These are phyloP conservation scores for Drosophila tripunctata DNA, from an alignment of 2,888 invertebrate species.

Conservation along the genomic window DNA sequence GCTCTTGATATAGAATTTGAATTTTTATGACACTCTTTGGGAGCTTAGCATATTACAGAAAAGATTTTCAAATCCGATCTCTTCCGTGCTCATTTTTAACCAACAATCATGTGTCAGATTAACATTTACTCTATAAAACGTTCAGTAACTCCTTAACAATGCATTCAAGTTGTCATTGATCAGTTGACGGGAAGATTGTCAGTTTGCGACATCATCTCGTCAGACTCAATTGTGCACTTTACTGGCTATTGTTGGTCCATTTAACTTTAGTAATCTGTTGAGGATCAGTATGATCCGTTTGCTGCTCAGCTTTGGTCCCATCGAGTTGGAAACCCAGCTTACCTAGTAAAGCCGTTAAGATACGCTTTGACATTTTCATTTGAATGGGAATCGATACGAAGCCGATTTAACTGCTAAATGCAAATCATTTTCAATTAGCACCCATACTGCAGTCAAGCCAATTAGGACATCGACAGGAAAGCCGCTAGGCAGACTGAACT, in stretches of 20 bases:
- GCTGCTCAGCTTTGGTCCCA: neutral
- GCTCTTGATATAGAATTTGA: too few relatives aligned
- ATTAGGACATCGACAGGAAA: slow-evolving; percentile 43
- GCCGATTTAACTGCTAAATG: slow-evolving; percentile 51
- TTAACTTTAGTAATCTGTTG: slow-evolving; percentile 26
- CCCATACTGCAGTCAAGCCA: slow-evolving; percentile 44
- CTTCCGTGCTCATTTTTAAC: neutral
- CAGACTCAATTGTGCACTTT: slow-evolving; percentile 4
- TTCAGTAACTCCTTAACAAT: neutral
- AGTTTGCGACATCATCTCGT: slow-evolving; percentile 28
- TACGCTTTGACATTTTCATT: slow-evolving; percentile 1
- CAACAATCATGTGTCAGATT: neutral
- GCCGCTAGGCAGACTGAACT: neutral
- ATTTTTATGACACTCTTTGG: too few relatives aligned
- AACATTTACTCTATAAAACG: neutral
- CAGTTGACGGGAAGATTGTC: slow-evolving; percentile 10
- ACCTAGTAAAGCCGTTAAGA: slow-evolving; percentile 16
- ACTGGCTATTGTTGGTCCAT: neutral
- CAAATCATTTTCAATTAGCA: slow-evolving; percentile 61
- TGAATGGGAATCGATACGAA: slow-evolving; percentile 15
- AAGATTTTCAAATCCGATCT: too few relatives aligned
- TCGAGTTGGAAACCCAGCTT: neutral
- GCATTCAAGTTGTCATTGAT: neutral
- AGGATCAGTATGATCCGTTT: slow-evolving; percentile 22
- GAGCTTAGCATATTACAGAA: too few relatives aligned